Base-by-base conservation (phyloP, 2,888 invertebrate species). In the Pterostichus madidus region DNA sequence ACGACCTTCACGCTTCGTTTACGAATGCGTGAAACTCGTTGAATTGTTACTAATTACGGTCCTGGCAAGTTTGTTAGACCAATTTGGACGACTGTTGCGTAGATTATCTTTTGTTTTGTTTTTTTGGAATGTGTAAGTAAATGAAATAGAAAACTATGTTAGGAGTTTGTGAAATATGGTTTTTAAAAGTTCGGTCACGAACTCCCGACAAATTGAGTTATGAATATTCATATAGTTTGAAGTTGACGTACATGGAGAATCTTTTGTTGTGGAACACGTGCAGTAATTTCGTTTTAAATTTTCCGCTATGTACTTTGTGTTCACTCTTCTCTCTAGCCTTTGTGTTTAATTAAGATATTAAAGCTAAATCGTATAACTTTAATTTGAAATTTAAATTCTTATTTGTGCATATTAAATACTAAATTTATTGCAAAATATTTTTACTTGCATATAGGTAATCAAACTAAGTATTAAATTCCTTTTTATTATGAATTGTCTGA, bases 51-150 rank as follows among this genome's bases (percentile, higher is more conserved):
- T 49, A 49, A 49, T 49, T 49, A 49, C 49, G 49, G 49, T 4
- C 49, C 49, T 49, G 49, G 44, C 44, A 49, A 49, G 13, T 49
- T 49, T 49, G 49, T 49, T 49, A 49, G 11, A 10, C 10, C 10
- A 49, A 49, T 49, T 10, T 49, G 10, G 11, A 39, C 6, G 5
- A 39, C 7, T n/a, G 49, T 49, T 49, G 49, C n/a, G 13, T 49
- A 49, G 49, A 49, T 49, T 49, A 49, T 49, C 49, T 49, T 49
- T 49, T 49, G 49, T 49, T 49, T 49, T 49, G 49, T 49, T 49
- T 49, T 49, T 6, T n/a, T 49, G 49, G 13, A 2, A 13, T 49
- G 49, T n/a, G 49, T 13, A 49, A 2, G 49, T 49, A 49, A 49
- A 49, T 49, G 49, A 49, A 49, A 49, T 13, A 49, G 49, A 49